Conservation (phyloP, 2,888 invertebrate genomes). For the Tinea semifulvella region DNA sequence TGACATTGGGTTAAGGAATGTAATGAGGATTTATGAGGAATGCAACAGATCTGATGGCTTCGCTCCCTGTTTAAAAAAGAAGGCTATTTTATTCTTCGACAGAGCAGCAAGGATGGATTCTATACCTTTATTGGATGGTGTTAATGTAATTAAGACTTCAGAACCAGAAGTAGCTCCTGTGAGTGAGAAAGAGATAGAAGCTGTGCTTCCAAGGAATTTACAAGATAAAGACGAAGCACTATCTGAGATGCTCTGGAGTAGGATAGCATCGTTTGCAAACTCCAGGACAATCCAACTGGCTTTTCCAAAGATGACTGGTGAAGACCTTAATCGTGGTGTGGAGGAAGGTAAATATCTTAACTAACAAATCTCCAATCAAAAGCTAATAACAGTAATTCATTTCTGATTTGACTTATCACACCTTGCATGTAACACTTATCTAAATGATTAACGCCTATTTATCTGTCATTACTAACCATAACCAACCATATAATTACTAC, state of each 20-base stretch:
- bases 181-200: constrained; percentile 75
- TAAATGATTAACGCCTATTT: too few relatives aligned
- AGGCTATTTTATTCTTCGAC: constrained; percentile 82
- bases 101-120: constrained; percentile 76
- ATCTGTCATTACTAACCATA: too few relatives aligned
- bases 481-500: too few relatives aligned
- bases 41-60: constrained; percentile 76
- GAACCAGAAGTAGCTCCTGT: constrained; percentile 52
- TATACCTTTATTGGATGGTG: constrained; percentile 67
- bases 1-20: constrained; percentile 70
- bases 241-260: constrained; percentile 75
- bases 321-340: constrained; percentile 73
- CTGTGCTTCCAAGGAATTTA: constrained; percentile 70
- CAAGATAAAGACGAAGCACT: constrained; percentile 74
- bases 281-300: constrained; percentile 80
- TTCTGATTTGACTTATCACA: too few relatives aligned
- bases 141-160: constrained; percentile 69
- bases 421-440: too few relatives aligned
- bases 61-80: constrained; percentile 81
- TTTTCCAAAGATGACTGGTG: constrained; percentile 75
- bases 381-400: too few relatives aligned
- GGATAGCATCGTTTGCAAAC: constrained; percentile 75
- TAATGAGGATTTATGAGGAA: constrained; percentile 80
- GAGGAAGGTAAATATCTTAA: constrained; percentile 74
- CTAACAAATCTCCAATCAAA: too few relatives aligned